These are phyloP conservation scores for Sitodiplosis mosellana DNA, from an alignment of 1,140 invertebrate genomes.

Conservation along the genomic window DNA sequence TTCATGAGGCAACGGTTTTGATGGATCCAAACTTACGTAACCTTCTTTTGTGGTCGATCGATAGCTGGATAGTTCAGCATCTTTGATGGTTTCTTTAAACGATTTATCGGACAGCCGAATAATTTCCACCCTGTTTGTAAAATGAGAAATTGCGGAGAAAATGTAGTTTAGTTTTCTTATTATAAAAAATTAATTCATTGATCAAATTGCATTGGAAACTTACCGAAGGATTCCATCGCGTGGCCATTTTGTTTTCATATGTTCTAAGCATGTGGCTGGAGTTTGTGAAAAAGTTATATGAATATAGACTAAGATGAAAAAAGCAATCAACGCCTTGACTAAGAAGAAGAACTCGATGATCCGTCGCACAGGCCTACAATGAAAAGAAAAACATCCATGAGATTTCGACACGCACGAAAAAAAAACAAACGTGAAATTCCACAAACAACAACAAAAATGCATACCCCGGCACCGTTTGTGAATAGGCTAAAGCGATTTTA, in stretches of 20 bases:
- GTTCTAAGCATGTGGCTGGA: constrained; percentile 83
- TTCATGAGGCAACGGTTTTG: constrained; percentile 1
- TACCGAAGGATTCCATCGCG: constrained; percentile 76
- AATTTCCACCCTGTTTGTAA: constrained; percentile 81
- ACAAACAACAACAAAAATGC: not conserved
- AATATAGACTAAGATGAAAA: constrained; percentile 86
- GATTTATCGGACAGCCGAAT: constrained; percentile 39
- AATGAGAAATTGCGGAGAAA: not conserved
- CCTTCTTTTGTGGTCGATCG: not conserved
- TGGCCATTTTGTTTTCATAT: constrained; percentile 82
- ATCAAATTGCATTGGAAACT: not conserved
- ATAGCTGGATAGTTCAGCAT: constrained; percentile 11
- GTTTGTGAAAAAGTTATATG: constrained; percentile 84
- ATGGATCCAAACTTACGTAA: not conserved
- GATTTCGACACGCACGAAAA: no score
- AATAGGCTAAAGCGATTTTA: constrained; percentile 76
- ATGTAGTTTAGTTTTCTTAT: not conserved
- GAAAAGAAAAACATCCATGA: no score
- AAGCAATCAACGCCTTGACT: constrained; percentile 71
- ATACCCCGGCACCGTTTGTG: constrained; percentile 56
- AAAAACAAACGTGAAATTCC: no score
- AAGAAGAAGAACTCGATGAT: constrained; percentile 83
- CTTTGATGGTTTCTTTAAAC: constrained; percentile 26
- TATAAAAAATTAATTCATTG: not conserved
- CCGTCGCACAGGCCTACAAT: constrained; percentile 49